These are phyloP conservation scores for Patella ulyssiponensis DNA, from an alignment of 2,888 invertebrate genomes.

Conservation along the genomic window DNA sequence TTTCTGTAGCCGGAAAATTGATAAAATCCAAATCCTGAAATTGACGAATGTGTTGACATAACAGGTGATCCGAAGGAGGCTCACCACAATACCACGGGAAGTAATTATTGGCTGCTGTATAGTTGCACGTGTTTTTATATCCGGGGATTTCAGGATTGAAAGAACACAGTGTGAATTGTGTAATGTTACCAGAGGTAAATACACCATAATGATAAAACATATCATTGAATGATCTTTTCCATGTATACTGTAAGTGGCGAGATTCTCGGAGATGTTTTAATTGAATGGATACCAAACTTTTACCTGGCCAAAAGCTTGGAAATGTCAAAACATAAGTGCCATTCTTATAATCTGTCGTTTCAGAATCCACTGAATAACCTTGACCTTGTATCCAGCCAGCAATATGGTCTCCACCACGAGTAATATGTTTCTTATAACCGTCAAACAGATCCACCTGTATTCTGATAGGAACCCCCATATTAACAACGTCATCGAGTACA, in stretches of 20 bases:
- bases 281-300: not conserved
- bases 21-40: too few species aligned
- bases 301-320: not conserved
- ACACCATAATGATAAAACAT: not conserved
- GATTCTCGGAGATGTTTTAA: not conserved
- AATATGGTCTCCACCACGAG: too few species aligned
- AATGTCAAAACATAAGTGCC: not conserved
- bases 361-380: too few species aligned
- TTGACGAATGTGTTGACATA: too few species aligned
- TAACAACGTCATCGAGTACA: too few species aligned
- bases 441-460: too few species aligned
- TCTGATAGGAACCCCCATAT: too few species aligned
- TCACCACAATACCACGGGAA: not conserved
- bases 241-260: not conserved
- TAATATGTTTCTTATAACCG: too few species aligned
- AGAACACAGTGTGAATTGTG: not conserved
- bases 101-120: not conserved
- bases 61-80: not conserved
- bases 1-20: too few species aligned
- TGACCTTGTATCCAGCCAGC: too few species aligned
- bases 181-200: not conserved
- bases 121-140: not conserved
- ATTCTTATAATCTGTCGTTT: not conserved
- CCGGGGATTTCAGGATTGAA: not conserved
- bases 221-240: not conserved